Conservation (phyloP, 2,113 vertebrate genomes). For the Dromaius novaehollandiae region DNA sequence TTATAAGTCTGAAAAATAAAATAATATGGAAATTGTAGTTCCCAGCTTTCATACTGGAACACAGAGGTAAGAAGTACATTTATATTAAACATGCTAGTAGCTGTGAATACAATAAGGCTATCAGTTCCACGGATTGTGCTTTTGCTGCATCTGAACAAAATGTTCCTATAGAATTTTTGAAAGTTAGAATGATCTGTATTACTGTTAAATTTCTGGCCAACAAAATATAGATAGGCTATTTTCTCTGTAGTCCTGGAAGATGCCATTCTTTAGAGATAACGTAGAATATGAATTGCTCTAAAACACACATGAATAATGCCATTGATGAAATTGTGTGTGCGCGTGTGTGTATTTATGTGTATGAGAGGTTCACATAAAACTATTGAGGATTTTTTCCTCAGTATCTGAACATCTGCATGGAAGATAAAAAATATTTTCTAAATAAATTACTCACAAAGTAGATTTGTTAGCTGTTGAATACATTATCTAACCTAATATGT, state of each 20-base stretch:
- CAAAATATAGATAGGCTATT: background rate
- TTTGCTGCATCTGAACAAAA: background rate
- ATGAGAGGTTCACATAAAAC: background rate
- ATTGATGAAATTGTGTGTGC: background rate
- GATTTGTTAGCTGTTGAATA: background rate
- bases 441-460: background rate
- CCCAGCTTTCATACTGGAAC: background rate
- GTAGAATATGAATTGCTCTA: background rate
- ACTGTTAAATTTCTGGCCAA: background rate
- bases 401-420: background rate
- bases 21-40: background rate
- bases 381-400: background rate
- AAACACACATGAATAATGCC: background rate
- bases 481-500: background rate
- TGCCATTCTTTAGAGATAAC: background rate
- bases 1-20: background rate
- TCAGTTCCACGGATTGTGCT: background rate
- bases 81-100: background rate
- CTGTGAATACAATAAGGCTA: background rate
- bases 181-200: background rate
- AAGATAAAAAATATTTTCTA: background rate
- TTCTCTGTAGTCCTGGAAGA: background rate
- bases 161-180: background rate
- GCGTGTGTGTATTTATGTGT: too few species aligned
- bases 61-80: background rate